A percentile compares a stretch with the other conserved stretches of the same genome.
Conservation (phyloP, 1,140 invertebrate species). For the Probaryconus sp. region DNA sequence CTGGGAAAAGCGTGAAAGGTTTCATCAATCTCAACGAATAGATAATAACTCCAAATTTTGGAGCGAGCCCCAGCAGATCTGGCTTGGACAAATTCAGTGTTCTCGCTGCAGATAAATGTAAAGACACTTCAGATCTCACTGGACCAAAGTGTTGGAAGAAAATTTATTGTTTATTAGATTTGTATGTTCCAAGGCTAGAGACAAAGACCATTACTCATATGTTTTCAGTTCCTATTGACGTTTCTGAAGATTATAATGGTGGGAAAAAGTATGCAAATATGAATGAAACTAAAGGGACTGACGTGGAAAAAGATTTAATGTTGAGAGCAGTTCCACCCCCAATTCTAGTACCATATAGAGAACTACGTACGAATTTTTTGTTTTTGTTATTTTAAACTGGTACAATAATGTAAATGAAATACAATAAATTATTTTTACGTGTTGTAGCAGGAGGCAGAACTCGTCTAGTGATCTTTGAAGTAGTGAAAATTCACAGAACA, state of each 20-base stretch:
- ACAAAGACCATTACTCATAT: slow-evolving; percentile 90
- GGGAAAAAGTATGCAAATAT: slow-evolving; percentile 69
- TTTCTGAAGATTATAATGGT: slow-evolving; percentile 70
- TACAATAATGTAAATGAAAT: neutral
- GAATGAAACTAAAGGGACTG: slow-evolving; percentile 71
- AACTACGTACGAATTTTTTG: slow-evolving; percentile 70
- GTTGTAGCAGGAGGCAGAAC: slow-evolving; percentile 78
- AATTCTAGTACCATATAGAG: slow-evolving; percentile 75
- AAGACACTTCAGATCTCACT: slow-evolving; percentile 77
- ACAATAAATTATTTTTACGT: slow-evolving; percentile 61
- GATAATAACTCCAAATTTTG: slow-evolving; percentile 84
- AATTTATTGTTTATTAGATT: slow-evolving; percentile 93
- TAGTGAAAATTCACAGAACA: slow-evolving; percentile 92
- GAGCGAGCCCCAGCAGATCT: slow-evolving; percentile 80
- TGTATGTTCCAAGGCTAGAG: slow-evolving; percentile 96
- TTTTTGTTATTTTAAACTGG: neutral
- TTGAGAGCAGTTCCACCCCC: slow-evolving; percentile 77
- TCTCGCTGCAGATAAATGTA: slow-evolving; percentile 77
- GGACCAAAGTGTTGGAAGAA: slow-evolving; percentile 94
- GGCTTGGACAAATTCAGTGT: slow-evolving; percentile 80
- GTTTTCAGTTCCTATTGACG: slow-evolving; percentile 75
- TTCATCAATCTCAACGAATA: slow-evolving; percentile 85
- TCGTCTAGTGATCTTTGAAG: slow-evolving; percentile 89
- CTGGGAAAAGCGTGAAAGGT: slow-evolving; percentile 89
- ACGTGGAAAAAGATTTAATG: slow-evolving; percentile 76